Base-by-base conservation (phyloP, 1,140 invertebrate species). In the Zaprionus ornatus region DNA sequence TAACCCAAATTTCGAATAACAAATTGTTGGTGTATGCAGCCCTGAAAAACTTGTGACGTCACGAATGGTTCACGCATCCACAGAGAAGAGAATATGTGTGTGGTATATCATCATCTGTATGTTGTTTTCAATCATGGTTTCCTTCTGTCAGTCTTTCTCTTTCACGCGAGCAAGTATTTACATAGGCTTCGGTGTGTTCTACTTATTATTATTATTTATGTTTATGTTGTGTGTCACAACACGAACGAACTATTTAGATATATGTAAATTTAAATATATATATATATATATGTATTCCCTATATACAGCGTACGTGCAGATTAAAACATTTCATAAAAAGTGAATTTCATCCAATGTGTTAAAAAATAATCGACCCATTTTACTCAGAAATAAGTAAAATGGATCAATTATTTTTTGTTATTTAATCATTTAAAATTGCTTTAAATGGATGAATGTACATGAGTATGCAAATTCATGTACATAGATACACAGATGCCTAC, bases 11-110 rank as follows among this genome's bases (percentile, higher is more conserved):
- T 50, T 50, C 19, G 4, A 4, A 50, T 5, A 13, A 3, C 10
- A 50, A 50, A 13, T 48, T 45, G 4, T 10, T 3, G 17, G n/a
- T 17, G 19, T 19, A 48, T 35, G 65, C 57, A 69, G 29, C 66
- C 66, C 66, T 61, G 21, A 52, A 6, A 27, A 62, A 27, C 27
- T 17, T 70, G 48, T 70, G 67, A 70, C 67, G 67, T 70, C 59
- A 42, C 21, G 40, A 40, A 25, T 21, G 23, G n/a, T 32, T 3
- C 50, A 48, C 25, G 32, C 59, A 62, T 62, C 9, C 6, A 6
- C 37, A 32, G 17, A 6, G 12, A 12, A 45, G 40, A 17, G n/a
- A 17, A 9, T 45, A n/a, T 2, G 6, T 45, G 17, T 45, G 40
- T 45, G 40, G 40, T n/a, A 42, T 63, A 13, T n/a, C 40, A 13